These are phyloP conservation scores for Brachyptera putata DNA, from an alignment of 2,888 invertebrate genomes.

Conservation along the genomic window DNA sequence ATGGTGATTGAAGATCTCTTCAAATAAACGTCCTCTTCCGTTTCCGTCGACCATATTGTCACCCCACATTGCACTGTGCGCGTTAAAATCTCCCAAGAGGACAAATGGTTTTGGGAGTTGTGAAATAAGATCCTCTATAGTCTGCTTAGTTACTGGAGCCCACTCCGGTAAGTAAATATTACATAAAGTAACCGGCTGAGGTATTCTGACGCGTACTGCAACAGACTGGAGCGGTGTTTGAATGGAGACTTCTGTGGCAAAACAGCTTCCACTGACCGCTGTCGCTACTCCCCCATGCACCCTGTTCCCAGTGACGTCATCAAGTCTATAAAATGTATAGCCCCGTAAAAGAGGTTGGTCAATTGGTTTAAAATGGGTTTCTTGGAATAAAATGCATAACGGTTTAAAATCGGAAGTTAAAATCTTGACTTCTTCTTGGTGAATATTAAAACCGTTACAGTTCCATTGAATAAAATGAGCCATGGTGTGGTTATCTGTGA, in stretches of 20 bases:
- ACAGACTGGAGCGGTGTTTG: conserved; percentile 13
- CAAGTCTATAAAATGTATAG: background rate
- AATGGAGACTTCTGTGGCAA: background rate
- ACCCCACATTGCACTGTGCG: conserved; percentile 4
- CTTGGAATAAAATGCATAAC: background rate
- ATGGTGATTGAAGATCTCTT: background rate
- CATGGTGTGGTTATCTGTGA: too few relatives aligned
- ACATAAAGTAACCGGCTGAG: conserved; percentile 1
- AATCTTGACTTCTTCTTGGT: background rate
- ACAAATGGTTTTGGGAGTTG: too few relatives aligned
- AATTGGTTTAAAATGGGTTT: background rate
- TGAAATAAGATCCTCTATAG: background rate
- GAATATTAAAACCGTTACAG: background rate
- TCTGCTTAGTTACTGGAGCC: background rate
- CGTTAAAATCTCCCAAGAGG: conserved; percentile 1
- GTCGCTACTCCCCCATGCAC: background rate
- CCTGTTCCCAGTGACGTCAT: background rate
- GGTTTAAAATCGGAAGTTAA: background rate
- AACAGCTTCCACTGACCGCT: background rate
- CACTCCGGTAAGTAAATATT: conserved; percentile 1
- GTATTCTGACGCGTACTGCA: too few relatives aligned
- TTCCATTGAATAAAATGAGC: background rate
- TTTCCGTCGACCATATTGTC: background rate
- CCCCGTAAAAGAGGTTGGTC: background rate
- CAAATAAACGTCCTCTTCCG: background rate